Percentiles rank a stretch among this genome's conserved stretches.
Conservation (phyloP, 2,113 vertebrate genomes). For the Bubalus kerabau region DNA sequence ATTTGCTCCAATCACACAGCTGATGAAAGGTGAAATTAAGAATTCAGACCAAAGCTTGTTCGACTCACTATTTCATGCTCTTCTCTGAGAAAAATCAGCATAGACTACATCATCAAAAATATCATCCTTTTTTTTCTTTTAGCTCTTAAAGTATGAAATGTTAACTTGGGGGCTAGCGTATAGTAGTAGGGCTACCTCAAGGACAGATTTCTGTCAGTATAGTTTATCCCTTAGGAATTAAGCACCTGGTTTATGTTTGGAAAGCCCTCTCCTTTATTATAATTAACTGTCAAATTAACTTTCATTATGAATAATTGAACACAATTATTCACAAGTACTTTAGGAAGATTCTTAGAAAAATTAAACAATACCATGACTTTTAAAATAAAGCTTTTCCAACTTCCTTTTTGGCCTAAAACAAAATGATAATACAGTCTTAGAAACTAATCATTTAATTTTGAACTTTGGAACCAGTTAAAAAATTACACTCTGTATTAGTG, state of each 20-base stretch:
- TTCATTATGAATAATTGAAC: slow-evolving; percentile 58
- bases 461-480: background rate
- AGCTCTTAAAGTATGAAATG: slow-evolving; percentile 1
- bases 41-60: background rate
- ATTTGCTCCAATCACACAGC: background rate
- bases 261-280: slow-evolving; percentile 37
- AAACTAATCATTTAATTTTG: background rate
- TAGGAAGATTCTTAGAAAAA: slow-evolving; percentile 44
- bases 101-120: background rate
- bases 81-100: background rate
- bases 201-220: slow-evolving; percentile 30
- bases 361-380: slow-evolving; percentile 37
- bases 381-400: slow-evolving; percentile 38
- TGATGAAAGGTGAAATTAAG: background rate
- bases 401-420: slow-evolving; percentile 7
- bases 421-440: background rate
- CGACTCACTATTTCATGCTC: background rate
- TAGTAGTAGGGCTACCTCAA: background rate
- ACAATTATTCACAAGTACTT: slow-evolving; percentile 45
- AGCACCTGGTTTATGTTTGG: background rate
- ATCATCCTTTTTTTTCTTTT: slow-evolving; percentile 14
- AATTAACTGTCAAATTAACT: slow-evolving; percentile 67
- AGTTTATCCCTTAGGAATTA: slow-evolving; percentile 45
- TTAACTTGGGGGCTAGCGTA: slow-evolving; percentile 35
- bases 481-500: background rate